These are phyloP conservation scores for Oncopodura yosiiana DNA, from an alignment of 1,140 invertebrate species.

Conservation along the genomic window DNA sequence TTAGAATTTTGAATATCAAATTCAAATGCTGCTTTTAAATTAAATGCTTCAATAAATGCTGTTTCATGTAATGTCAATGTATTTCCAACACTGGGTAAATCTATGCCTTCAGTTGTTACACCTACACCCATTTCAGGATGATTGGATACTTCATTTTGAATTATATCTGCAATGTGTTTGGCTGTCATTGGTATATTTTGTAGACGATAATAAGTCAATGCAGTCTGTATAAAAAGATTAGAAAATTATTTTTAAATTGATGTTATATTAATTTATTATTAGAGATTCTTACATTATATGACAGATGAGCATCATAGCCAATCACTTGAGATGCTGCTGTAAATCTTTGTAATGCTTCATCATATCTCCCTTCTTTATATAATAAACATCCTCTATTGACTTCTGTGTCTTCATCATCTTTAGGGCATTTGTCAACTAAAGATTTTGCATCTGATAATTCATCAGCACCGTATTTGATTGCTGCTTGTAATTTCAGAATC, in stretches of 20 bases:
- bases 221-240: too few relatives aligned
- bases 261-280: too few relatives aligned
- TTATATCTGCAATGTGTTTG: constrained; percentile 88
- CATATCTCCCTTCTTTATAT: constrained; percentile 83
- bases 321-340: constrained; percentile 72
- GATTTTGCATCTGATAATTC: constrained; percentile 82
- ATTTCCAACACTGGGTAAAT: constrained; percentile 94
- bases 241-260: too few relatives aligned
- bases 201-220: constrained; percentile 86
- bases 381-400: constrained; percentile 93
- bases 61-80: constrained; percentile 91
- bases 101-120: constrained; percentile 94
- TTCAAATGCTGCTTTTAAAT: constrained; percentile 96
- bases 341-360: constrained; percentile 89
- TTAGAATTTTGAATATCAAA: constrained; percentile 92
- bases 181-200: constrained; percentile 87
- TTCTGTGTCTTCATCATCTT: constrained; percentile 84
- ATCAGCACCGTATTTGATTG: constrained; percentile 95
- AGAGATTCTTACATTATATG: constrained; percentile 87
- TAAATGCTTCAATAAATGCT: constrained; percentile 94
- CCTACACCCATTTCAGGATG: constrained; percentile 96
- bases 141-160: constrained; percentile 89
- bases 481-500: constrained; percentile 86
- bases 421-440: constrained; percentile 78
- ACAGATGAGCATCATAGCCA: constrained; percentile 81